These are phyloP conservation scores for Drosophila tristis DNA, from an alignment of 1,140 invertebrate species.

Conservation along the genomic window DNA sequence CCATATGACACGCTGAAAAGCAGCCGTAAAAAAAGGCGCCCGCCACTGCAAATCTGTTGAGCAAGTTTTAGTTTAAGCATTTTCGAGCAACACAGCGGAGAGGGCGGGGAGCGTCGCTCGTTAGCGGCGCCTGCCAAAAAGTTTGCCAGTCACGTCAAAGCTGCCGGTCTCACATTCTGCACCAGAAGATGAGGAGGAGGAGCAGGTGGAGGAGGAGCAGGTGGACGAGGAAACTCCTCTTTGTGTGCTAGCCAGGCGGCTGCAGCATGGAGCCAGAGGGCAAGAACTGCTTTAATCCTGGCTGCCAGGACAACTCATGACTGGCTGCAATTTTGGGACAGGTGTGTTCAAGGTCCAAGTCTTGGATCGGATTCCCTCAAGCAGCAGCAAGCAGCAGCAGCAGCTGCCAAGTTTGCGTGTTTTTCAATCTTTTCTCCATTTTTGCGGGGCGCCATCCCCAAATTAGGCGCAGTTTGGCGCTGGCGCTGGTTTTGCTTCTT, in stretches of 20 bases:
- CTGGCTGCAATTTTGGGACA: conserved; percentile 73
- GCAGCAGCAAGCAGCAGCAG: conserved; percentile 15
- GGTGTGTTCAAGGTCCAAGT: conserved; percentile 72
- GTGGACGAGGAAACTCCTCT: not conserved
- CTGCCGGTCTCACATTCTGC: conserved; percentile 55
- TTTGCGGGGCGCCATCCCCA: conserved; percentile 43
- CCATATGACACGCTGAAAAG: conserved; percentile 72
- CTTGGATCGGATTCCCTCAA: conserved; percentile 58
- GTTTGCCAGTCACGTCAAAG: conserved; percentile 81
- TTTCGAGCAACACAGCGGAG: conserved; percentile 65
- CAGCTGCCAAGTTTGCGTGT: conserved; percentile 80
- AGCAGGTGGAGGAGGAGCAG: too few species aligned
- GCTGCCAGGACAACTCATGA: conserved; percentile 47
- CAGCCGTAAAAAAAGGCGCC: conserved; percentile 67
- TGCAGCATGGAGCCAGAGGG: conserved; percentile 43
- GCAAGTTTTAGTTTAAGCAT: conserved; percentile 79
- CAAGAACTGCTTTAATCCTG: conserved; percentile 64
- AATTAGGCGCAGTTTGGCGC: conserved; percentile 59
- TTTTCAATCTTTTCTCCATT: conserved; percentile 65
- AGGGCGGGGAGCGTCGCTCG: conserved; percentile 52
- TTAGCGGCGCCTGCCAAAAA: conserved; percentile 79
- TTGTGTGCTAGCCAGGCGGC: conserved; percentile 26
- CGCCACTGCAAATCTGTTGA: conserved; percentile 72
- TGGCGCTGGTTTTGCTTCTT: conserved; percentile 22
- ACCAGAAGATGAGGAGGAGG: not conserved